A percentile compares a stretch with the other conserved stretches of the same genome.
Evolutionary conservation across 2,113 vertebrate species (phyloP).

Genomic region (Notothenia coriiceps): DNA sequence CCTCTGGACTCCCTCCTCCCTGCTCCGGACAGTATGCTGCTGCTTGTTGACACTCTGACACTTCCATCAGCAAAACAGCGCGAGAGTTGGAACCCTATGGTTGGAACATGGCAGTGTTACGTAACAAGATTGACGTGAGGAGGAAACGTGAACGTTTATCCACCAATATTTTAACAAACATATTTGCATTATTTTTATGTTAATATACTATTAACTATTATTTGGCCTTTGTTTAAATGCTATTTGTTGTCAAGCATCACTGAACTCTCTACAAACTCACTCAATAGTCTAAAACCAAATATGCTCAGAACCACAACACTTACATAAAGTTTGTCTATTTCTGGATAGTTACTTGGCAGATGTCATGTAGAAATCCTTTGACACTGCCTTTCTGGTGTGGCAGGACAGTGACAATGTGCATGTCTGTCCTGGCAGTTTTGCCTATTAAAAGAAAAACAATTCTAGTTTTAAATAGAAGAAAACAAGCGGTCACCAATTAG

Average conservation of each 20-base stretch:
- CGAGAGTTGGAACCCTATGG: conserved; percentile 62
- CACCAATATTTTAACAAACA: not conserved
- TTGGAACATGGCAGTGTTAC: conserved; percentile 45
- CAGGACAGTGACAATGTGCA: not conserved
- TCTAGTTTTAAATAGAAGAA: not conserved
- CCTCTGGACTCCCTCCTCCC: conserved; percentile 71
- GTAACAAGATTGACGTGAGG: conserved; percentile 49
- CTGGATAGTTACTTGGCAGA: conserved; percentile 23
- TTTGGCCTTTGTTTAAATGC: not conserved
- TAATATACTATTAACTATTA: not conserved
- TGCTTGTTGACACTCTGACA: conserved; percentile 80
- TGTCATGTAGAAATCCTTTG: conserved; percentile 6
- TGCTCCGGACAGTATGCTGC: conserved; percentile 64
- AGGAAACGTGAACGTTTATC: not conserved
- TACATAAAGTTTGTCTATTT: conserved; percentile 44
- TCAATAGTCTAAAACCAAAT: not conserved
- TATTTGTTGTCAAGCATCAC: not conserved
- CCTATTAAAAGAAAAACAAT: not conserved
- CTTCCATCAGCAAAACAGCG: conserved; percentile 69
- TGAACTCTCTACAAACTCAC: not conserved
- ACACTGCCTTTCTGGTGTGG: conserved; percentile 5
- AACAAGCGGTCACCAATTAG: not conserved
- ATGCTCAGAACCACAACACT: not conserved
- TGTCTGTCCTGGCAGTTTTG: not conserved
- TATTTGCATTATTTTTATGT: not conserved